Evolutionary conservation across 2,797 vertebrate genomes (phyloP).

Genomic region (Phoeniculus purpureus): DNA sequence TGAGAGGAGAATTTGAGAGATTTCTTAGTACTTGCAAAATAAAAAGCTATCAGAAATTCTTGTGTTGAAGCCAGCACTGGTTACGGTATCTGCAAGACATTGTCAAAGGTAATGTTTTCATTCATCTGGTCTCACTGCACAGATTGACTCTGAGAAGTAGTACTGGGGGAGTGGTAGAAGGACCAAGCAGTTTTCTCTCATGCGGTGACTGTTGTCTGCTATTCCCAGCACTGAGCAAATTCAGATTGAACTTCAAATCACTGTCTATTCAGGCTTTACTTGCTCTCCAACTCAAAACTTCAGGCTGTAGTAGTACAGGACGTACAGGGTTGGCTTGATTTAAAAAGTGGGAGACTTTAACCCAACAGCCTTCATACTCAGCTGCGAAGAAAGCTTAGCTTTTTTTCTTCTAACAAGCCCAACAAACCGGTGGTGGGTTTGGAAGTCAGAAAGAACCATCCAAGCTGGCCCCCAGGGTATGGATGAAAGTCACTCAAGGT

Average conservation of each 20-base stretch:
- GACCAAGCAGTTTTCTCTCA: accelerated
- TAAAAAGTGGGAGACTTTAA: not conserved
- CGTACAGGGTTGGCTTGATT: not conserved
- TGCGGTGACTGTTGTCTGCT: accelerated
- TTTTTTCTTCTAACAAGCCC: not conserved
- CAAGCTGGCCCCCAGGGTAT: not conserved
- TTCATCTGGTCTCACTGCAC: not conserved
- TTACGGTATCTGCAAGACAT: not conserved
- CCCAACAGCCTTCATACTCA: not conserved
- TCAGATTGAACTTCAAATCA: not conserved
- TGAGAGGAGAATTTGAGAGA: not conserved
- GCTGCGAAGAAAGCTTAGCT: not conserved
- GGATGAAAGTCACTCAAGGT: not conserved
- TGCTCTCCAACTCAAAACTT: not conserved
- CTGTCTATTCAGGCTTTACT: not conserved
- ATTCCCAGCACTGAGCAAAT: not conserved
- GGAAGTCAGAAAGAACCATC: not conserved
- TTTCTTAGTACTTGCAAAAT: not conserved
- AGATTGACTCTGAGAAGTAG: not conserved
- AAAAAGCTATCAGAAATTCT: not conserved
- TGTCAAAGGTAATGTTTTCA: not conserved
- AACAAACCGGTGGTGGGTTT: not conserved
- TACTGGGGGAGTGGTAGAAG: not conserved
- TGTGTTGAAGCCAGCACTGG: not conserved
- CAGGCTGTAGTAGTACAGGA: not conserved